A percentile compares a stretch with the other conserved stretches of the same genome.
These are phyloP conservation scores for Chondrosia reniformis DNA, from an alignment of 37 sponge, comb jelly and placozoan species.

Conservation along the genomic window DNA sequence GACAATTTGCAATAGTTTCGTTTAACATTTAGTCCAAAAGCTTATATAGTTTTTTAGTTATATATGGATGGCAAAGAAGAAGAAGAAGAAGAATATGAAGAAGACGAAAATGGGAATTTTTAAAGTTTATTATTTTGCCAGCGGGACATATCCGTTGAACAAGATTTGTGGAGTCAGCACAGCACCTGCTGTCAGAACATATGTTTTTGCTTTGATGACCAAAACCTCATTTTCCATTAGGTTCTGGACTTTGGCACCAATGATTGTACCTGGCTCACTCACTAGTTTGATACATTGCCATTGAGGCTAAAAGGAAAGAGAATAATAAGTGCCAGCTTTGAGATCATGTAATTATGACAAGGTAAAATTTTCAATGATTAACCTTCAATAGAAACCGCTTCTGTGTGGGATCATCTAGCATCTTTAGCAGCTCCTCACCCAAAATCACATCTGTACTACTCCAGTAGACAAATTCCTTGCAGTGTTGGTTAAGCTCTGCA, in stretches of 20 bases:
- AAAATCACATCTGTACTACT: constrained; percentile 35
- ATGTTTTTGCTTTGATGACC: constrained; percentile 26
- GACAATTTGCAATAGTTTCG: too few relatives aligned
- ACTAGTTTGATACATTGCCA: constrained; percentile 31
- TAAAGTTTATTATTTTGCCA: too few relatives aligned
- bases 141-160: too few relatives aligned
- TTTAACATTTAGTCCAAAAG: constrained; percentile 23
- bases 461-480: constrained; percentile 20
- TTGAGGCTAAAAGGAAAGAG: neutral
- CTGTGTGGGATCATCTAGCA: neutral
- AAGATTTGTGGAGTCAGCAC: constrained; percentile 48
- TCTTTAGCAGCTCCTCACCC: constrained; percentile 34
- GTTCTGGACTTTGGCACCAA: constrained; percentile 23
- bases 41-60: constrained; percentile 33
- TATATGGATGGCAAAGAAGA: constrained; percentile 42
- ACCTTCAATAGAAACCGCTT: neutral
- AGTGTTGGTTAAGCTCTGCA: neutral
- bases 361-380: neutral
- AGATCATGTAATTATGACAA: neutral
- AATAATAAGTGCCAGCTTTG: neutral
- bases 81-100: constrained; percentile 30
- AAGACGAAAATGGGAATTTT: too few relatives aligned
- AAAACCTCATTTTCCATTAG: neutral
- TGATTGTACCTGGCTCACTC: neutral
- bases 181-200: constrained; percentile 48